Evolutionary conservation across 2,888 invertebrate species (phyloP), one percentile per base, ranked within the genome.

Genomic region (Erpobdella octoculata): DNA sequence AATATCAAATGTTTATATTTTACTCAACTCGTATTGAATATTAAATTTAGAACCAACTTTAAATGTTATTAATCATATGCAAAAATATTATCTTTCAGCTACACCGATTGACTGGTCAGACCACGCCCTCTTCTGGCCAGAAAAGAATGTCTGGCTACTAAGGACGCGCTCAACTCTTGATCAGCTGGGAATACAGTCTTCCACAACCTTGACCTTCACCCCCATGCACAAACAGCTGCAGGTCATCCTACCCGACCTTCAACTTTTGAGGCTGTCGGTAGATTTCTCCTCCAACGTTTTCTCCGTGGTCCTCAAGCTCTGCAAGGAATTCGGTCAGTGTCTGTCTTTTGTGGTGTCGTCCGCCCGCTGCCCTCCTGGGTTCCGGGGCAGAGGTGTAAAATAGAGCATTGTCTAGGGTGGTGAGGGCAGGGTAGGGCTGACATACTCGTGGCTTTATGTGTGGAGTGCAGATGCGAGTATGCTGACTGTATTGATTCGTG

Each of bases 111-210:
- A 98, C 84, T 98, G 97, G 97, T 97, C 96, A 59, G 97, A 98
- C 84, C 97, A 98, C 85, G 95, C 93, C 0, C 87, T 98, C 1
- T 98, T 97, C 95, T 98, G 98, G 98, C 96, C 97, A 0, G 89
- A 89, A 31, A 89, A 90, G 80, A 95, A 97, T 85, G 88, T 89
- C 80, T 98, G 98, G 98, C 87, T 98, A 71, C 88, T 91, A 31
- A 88, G 94, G 76, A 95, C 96, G 3, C 88, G 95, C 73, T 92
- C 92, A 78, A 98, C 98, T 0, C 85, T 98, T 76, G 97, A 98
- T 86, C 96, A 96, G 85, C 94, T 91, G 81, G 92, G 93, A 0
- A 94, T 97, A 0, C 92, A 94, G 79, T 94, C 96, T 0, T 95
- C 96, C 81, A 92, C 93, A 0, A 85, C 90, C 36, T 87, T 97